Conservation (phyloP, 2,113 vertebrate species). For the Salminus brasiliensis region DNA sequence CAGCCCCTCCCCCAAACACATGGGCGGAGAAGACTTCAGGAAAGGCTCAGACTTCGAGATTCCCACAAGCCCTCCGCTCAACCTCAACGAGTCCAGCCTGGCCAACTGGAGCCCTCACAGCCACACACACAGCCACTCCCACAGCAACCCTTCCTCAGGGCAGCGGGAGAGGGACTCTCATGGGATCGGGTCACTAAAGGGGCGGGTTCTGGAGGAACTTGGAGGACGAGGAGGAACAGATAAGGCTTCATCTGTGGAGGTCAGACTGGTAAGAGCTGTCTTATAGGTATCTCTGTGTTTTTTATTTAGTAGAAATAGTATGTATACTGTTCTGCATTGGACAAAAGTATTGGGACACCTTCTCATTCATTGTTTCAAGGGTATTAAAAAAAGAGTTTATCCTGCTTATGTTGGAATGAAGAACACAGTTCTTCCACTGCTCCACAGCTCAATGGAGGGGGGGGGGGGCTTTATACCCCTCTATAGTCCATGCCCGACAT, state of each 20-base stretch:
- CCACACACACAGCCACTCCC: constrained; percentile 58
- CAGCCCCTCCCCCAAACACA: constrained; percentile 86
- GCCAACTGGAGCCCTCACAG: constrained; percentile 77
- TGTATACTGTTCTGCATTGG: no score
- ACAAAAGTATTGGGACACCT: no score
- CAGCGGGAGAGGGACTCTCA: constrained; percentile 62
- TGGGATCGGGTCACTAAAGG: constrained; percentile 79
- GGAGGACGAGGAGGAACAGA: constrained; percentile 83
- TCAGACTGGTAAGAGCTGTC: constrained; percentile 76
- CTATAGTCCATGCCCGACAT: no score
- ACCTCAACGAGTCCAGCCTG: constrained; percentile 82
- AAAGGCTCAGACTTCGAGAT: constrained; percentile 87
- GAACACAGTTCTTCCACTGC: no score
- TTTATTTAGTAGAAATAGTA: no score
- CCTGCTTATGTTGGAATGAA: no score
- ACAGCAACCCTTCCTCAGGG: constrained; percentile 61
- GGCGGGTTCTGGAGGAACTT: constrained; percentile 81
- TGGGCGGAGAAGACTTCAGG: constrained; percentile 76
- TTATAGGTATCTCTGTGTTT: no score
- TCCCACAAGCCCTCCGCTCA: constrained; percentile 85
- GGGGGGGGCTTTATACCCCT: no score
- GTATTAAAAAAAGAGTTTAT: no score
- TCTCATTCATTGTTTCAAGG: no score
- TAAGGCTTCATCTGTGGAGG: constrained; percentile 89
- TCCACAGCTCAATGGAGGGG: no score